Conservation (phyloP, 64 coral and sea anemone genomes). For the Catalaphyllia jardinei region DNA sequence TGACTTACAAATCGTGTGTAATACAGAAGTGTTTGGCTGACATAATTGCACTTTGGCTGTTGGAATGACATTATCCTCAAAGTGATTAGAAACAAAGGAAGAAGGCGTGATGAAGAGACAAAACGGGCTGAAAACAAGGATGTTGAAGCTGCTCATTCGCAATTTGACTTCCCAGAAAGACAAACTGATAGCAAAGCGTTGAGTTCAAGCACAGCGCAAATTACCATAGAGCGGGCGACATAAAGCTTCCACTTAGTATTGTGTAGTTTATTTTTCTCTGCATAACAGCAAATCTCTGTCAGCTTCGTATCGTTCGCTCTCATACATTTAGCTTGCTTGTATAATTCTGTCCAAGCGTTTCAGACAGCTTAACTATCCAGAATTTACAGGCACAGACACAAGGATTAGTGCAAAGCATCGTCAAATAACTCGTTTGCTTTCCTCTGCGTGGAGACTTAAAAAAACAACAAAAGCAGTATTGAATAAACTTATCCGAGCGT, state of each 20-base stretch:
- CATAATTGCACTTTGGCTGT: not conserved
- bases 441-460: not conserved
- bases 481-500: slow-evolving; percentile 20
- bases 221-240: not conserved
- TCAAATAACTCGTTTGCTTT: slow-evolving; percentile 10
- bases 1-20: not conserved
- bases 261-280: not conserved
- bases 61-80: not conserved
- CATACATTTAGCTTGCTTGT: not conserved
- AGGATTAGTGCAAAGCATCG: not conserved
- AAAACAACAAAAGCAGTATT: slow-evolving; percentile 34
- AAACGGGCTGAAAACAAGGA: not conserved
- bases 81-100: not conserved
- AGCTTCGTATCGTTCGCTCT: not conserved
- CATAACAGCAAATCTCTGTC: not conserved
- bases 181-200: not conserved
- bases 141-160: not conserved
- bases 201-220: not conserved
- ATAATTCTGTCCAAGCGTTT: not conserved
- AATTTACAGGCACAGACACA: slow-evolving; percentile 1
- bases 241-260: not conserved
- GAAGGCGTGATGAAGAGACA: slow-evolving; percentile 20
- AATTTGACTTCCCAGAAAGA: not conserved
- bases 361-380: not conserved
- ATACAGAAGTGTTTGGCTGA: not conserved